Evolutionary conservation across 2,888 invertebrate species (phyloP).

Genomic region (Drosophila vallismaia): DNA sequence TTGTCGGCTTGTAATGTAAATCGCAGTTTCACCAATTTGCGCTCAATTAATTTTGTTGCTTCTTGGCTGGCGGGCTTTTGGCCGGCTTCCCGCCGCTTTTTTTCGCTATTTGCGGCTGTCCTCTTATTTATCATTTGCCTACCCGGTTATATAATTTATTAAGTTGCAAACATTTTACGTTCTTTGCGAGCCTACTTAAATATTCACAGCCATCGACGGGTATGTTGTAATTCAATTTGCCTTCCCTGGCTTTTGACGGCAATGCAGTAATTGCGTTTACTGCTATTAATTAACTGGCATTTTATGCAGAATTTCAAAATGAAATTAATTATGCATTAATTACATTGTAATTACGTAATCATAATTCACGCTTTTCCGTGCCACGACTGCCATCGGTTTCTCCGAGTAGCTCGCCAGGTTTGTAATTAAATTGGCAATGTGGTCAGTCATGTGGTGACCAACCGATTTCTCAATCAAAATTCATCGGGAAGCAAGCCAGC

Average conservation of each 20-base stretch:
- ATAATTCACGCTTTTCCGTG: constrained; percentile 45
- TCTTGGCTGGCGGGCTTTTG: constrained; percentile 15
- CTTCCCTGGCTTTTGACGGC: constrained; percentile 25
- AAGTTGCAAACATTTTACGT: constrained; percentile 57
- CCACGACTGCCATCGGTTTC: neutral
- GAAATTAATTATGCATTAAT: constrained; percentile 60
- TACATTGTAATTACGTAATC: constrained; percentile 45
- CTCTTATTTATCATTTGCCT: constrained; percentile 51
- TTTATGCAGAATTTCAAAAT: constrained; percentile 52
- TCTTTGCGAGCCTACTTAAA: constrained; percentile 26
- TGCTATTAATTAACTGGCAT: constrained; percentile 65
- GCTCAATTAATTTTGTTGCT: constrained; percentile 75
- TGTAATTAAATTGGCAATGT: constrained; percentile 29
- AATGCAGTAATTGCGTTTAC: constrained; percentile 54
- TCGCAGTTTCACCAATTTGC: constrained; percentile 72
- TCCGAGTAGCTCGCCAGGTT: neutral
- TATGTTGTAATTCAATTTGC: constrained; percentile 56
- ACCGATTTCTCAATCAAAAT: neutral
- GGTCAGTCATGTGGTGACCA: constrained; percentile 11
- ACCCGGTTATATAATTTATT: constrained; percentile 60
- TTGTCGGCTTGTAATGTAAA: constrained; percentile 55
- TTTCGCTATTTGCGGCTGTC: constrained; percentile 46
- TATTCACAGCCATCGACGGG: constrained; percentile 16
- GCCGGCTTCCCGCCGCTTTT: neutral
- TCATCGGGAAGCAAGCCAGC: neutral